A percentile compares a stretch with the other conserved stretches of the same genome.
phyloP scores from a whole-genome alignment of 2,113 vertebrate genomes.

The Petromus typicus region DNA sequence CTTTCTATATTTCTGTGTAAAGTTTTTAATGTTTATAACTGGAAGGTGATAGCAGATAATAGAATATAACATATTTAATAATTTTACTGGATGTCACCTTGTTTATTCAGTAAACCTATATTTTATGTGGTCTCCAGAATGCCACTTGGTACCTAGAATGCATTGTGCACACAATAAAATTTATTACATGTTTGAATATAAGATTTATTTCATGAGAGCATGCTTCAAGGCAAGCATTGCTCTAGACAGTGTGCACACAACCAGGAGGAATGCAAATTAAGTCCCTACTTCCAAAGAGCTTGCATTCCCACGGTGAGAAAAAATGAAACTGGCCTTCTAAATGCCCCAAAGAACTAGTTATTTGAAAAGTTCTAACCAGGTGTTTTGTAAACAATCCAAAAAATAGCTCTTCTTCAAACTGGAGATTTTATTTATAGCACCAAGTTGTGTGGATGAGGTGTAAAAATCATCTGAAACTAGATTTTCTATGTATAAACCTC shows the following conservation, averaged over 20 bases:
- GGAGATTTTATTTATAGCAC: constrained; percentile 24
- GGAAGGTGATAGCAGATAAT: neutral
- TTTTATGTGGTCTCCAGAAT: neutral
- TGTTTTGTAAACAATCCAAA: constrained; percentile 38
- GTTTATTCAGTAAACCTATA: neutral
- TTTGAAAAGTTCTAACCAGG: constrained; percentile 12
- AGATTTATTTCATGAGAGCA: neutral
- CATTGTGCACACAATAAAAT: neutral
- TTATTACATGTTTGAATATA: neutral
- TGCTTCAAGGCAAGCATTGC: neutral
- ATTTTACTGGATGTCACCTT: neutral
- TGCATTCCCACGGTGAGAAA: neutral
- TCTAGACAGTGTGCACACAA: neutral
- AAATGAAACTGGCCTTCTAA: neutral
- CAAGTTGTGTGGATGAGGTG: constrained; percentile 26
- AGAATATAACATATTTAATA: neutral
- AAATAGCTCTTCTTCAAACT: constrained; percentile 14
- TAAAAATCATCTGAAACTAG: constrained; percentile 34
- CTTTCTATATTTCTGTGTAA: neutral
- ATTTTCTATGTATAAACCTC: constrained; percentile 63
- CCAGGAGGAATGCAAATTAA: neutral
- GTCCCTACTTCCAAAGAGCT: neutral
- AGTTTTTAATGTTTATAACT: neutral
- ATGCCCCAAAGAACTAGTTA: neutral
- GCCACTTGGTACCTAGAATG: neutral